Conservation (phyloP, 2,888 invertebrate species). For the Patella depressa region DNA sequence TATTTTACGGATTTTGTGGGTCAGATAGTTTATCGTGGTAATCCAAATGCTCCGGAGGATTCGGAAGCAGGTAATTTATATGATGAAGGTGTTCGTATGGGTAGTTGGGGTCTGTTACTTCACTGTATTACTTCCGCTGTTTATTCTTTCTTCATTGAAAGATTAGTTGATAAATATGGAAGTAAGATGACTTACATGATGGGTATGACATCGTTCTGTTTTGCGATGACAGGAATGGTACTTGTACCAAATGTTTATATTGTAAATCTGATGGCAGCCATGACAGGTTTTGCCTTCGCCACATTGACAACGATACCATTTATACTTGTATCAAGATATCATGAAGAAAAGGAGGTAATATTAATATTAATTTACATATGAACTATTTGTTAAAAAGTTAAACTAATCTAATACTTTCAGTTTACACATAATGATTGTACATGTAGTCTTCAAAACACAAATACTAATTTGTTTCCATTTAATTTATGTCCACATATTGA, state of each 20-base stretch:
- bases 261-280: conserved; percentile 86
- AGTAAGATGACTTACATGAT: conserved; percentile 61
- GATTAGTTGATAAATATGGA: conserved; percentile 80
- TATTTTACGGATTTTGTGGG: conserved; percentile 98
- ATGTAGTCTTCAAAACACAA: too few species aligned
- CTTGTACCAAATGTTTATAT: conserved; percentile 83
- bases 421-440: too few species aligned
- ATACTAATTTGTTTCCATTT: too few species aligned
- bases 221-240: conserved; percentile 86
- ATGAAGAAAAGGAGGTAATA: conserved; percentile 87
- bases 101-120: conserved; percentile 96
- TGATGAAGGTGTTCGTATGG: conserved; percentile 93
- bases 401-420: too few species aligned
- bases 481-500: too few species aligned
- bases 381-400: too few species aligned
- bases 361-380: conserved; percentile 72
- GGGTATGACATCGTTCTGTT: conserved; percentile 77
- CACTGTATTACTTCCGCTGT: conserved; percentile 80
- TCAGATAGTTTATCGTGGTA: conserved; percentile 88
- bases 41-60: conserved; percentile 75
- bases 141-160: conserved; percentile 90
- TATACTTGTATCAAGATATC: conserved; percentile 93
- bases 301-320: conserved; percentile 98
- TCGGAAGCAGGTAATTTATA: conserved; percentile 74
- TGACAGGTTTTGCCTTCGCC: conserved; percentile 96